Percentiles rank a stretch among this genome's conserved stretches.
phyloP scores from a whole-genome alignment of 2,113 vertebrate genomes.

The Hyperopisus bebe region DNA sequence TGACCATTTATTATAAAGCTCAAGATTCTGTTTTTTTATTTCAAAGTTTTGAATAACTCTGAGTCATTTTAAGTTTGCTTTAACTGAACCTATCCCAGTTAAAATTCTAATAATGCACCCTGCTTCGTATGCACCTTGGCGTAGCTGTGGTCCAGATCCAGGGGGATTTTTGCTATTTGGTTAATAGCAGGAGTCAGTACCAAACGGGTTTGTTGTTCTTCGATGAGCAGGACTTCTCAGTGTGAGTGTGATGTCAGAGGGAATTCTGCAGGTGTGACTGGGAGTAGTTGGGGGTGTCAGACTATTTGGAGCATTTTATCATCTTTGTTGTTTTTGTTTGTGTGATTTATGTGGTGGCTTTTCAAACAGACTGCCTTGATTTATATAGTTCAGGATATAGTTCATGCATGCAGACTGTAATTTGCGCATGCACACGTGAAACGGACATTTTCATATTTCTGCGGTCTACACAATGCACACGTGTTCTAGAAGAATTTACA shows the following conservation, averaged over 20 bases:
- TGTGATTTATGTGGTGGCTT: not conserved
- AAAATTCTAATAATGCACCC: not conserved
- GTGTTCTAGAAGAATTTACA: no score
- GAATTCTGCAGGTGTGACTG: not conserved
- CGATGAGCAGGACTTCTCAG: not conserved
- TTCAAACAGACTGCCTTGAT: not conserved
- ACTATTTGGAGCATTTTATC: not conserved
- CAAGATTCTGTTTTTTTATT: not conserved
- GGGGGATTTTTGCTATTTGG: not conserved
- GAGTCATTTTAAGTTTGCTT: not conserved
- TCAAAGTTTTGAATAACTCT: not conserved
- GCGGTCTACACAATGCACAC: no score
- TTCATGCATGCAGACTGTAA: no score
- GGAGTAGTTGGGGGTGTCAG: not conserved
- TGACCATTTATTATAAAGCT: not conserved
- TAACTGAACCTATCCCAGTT: not conserved
- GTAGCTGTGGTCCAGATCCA: no score
- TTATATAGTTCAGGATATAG: not conserved
- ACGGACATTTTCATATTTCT: no score
- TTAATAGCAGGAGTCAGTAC: not conserved
- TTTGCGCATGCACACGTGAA: no score
- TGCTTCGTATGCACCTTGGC: no score
- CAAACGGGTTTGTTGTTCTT: not conserved
- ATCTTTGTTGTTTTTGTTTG: not conserved
- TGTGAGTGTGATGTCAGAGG: not conserved